Evolutionary conservation across 2,888 invertebrate genomes (phyloP).

Genomic region (Nebria brevicollis): DNA sequence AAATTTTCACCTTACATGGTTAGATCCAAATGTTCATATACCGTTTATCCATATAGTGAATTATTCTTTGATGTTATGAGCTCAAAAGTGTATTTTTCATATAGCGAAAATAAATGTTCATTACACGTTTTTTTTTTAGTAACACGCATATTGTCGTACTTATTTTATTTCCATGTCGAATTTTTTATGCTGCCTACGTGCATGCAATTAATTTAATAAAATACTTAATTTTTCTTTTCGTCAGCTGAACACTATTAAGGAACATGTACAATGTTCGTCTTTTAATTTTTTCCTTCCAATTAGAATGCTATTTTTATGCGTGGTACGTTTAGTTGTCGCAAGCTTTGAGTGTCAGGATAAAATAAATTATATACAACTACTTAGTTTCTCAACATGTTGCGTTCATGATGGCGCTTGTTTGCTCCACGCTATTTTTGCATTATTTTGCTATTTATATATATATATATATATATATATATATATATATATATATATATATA

Average conservation of each 20-base stretch:
- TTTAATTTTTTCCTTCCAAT: constrained; percentile 28
- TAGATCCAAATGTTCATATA: too few species aligned
- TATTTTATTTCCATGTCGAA: neutral
- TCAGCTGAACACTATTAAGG: constrained; percentile 30
- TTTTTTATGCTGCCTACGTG: constrained; percentile 34
- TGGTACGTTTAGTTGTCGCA: constrained; percentile 9
- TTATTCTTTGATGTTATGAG: too few species aligned
- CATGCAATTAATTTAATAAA: constrained; percentile 44
- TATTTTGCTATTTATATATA: too few species aligned
- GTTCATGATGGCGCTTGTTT: constrained; percentile 18
- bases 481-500: too few species aligned
- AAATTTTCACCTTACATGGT: too few species aligned
- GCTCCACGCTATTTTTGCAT: too few species aligned
- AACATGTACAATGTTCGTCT: constrained; percentile 5
- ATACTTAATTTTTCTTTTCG: constrained; percentile 43
- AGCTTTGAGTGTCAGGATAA: neutral
- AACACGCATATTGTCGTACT: too few species aligned
- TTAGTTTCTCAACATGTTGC: constrained; percentile 28
- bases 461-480: too few species aligned
- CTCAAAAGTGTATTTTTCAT: too few species aligned
- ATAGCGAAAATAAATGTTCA: neutral
- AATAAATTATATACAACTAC: constrained; percentile 24
- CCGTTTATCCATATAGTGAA: too few species aligned
- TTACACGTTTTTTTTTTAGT: neutral
- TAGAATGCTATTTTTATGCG: constrained; percentile 44